phyloP scores from a whole-genome alignment of 1,140 invertebrate genomes.

The Ridgeia piscesae region DNA sequence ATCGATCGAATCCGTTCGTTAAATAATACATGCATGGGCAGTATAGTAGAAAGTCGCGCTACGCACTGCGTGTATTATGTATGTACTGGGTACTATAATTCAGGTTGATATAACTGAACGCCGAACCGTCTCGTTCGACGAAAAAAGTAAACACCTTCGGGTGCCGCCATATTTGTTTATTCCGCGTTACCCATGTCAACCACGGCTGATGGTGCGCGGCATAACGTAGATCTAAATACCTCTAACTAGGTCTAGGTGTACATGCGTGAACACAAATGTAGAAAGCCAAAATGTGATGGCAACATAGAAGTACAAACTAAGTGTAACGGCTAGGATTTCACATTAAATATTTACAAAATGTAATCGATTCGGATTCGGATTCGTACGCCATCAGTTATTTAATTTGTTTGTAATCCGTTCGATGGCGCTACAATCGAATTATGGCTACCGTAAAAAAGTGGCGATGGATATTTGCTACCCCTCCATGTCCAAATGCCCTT shows the following conservation, averaged over 20 bases:
- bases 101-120: not conserved
- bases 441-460: not conserved
- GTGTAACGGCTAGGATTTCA: not conserved
- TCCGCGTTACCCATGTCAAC: not conserved
- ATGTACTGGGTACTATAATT: not conserved
- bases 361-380: not conserved
- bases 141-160: not conserved
- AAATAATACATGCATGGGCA: not conserved
- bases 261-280: not conserved
- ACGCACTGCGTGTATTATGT: not conserved
- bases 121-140: not conserved
- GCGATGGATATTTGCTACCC: no score
- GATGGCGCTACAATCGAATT: not conserved
- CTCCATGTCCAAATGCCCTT: no score
- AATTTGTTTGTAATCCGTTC: not conserved
- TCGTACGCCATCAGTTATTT: not conserved
- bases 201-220: not conserved
- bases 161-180: slow-evolving; percentile 1
- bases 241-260: not conserved
- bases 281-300: not conserved
- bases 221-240: not conserved
- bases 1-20: not conserved
- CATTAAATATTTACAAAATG: not conserved
- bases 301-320: not conserved
- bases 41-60: not conserved